phyloP scores from a whole-genome alignment of 1,140 invertebrate species.

The Halictus rubicundus region DNA sequence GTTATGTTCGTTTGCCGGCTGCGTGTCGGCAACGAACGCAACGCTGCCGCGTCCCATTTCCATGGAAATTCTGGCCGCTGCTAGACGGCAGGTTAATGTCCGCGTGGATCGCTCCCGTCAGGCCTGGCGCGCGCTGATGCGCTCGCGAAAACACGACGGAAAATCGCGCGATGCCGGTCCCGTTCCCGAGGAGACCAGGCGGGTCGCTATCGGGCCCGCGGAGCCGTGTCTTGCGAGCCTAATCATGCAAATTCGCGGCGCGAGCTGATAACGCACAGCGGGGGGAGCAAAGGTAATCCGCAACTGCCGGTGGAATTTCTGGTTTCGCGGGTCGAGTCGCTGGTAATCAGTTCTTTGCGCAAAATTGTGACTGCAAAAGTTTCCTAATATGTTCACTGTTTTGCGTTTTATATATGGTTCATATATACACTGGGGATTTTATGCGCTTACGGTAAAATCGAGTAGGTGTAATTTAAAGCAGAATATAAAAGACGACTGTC shows the following conservation, averaged over 20 bases:
- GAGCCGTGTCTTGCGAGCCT: neutral
- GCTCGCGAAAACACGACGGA: neutral
- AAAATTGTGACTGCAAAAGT: too few relatives aligned
- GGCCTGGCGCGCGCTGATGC: neutral
- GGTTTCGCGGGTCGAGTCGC: neutral
- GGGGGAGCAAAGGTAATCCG: neutral
- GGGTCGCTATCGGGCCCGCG: neutral
- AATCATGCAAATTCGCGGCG: conserved; percentile 15
- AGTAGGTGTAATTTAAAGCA: too few relatives aligned
- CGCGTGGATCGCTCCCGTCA: neutral
- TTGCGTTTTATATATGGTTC: too few relatives aligned
- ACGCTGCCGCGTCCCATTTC: conserved; percentile 43
- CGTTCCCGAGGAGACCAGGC: neutral
- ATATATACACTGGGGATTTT: too few relatives aligned
- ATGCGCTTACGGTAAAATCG: too few relatives aligned
- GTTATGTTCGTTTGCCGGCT: conserved; percentile 20
- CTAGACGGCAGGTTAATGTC: conserved; percentile 17
- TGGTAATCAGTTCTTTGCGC: too few relatives aligned
- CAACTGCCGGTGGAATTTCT: neutral
- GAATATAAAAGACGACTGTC: too few relatives aligned
- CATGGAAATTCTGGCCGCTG: conserved; percentile 46
- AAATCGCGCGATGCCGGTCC: neutral
- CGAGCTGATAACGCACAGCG: neutral
- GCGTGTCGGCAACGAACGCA: neutral
- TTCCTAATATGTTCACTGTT: too few relatives aligned